phyloP scores from a whole-genome alignment of 2,113 vertebrate genomes.

The Chaenocephalus aceratus region DNA sequence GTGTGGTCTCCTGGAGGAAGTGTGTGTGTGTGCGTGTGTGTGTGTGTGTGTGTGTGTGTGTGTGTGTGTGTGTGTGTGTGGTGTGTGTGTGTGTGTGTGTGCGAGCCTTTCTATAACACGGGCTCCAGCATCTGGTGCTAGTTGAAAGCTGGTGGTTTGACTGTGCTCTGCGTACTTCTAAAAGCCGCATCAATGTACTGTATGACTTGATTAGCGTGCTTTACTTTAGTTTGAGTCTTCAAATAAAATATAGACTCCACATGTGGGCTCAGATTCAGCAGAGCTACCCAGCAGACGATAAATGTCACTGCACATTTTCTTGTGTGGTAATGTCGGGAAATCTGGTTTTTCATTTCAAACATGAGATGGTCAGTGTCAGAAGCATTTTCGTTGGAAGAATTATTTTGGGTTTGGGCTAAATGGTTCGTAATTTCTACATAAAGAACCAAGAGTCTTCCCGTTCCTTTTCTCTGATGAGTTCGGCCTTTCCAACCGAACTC shows the following conservation, averaged over 20 bases:
- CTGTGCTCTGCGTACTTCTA: slow-evolving; percentile 40
- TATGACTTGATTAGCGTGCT: slow-evolving; percentile 57
- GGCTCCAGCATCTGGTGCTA: slow-evolving; percentile 66
- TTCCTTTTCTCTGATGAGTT: no score
- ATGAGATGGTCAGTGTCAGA: background rate
- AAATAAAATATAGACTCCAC: slow-evolving; percentile 15
- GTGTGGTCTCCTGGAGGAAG: slow-evolving; percentile 68
- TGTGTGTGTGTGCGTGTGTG: slow-evolving; percentile 2
- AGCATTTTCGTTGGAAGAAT: no score
- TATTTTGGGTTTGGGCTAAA: no score
- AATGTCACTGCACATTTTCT: no score
- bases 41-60: no score
- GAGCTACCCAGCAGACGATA: background rate
- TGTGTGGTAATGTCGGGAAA: no score
- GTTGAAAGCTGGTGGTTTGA: slow-evolving; percentile 70
- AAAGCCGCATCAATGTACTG: slow-evolving; percentile 45
- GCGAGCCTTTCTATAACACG: slow-evolving; percentile 43
- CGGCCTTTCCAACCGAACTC: no score
- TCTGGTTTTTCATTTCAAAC: no score
- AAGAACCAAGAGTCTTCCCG: no score
- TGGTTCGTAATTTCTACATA: no score
- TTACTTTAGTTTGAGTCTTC: slow-evolving; percentile 23
- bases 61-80: no score
- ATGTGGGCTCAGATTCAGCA: background rate
- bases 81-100: background rate